A percentile compares a stretch with the other conserved stretches of the same genome.
phyloP scores from a whole-genome alignment of 1,140 invertebrate genomes.

The Drosophila willistoni region DNA sequence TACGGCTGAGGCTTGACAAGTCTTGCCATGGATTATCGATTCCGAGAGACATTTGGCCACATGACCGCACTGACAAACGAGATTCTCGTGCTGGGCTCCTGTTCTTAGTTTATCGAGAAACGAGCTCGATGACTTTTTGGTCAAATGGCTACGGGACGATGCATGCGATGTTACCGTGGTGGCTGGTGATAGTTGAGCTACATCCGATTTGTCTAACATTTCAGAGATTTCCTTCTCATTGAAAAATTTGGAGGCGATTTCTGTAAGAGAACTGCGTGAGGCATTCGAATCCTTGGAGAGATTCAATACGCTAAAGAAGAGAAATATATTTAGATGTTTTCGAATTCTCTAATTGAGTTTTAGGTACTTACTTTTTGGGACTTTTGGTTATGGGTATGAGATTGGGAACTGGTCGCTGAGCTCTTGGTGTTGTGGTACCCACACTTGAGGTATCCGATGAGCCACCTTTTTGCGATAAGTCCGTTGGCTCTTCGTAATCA shows the following conservation, averaged over 20 bases:
- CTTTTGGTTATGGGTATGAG: conserved; percentile 87
- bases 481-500: conserved; percentile 85
- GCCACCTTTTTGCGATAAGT: conserved; percentile 83
- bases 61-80: conserved; percentile 90
- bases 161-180: conserved; percentile 75
- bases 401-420: conserved; percentile 87
- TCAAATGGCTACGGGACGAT: conserved; percentile 80
- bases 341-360: neutral
- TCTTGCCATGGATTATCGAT: conserved; percentile 89
- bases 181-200: conserved; percentile 80
- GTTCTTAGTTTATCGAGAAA: conserved; percentile 93
- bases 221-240: conserved; percentile 79
- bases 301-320: conserved; percentile 58
- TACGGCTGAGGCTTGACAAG: conserved; percentile 84
- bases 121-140: conserved; percentile 87
- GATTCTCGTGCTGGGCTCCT: conserved; percentile 84
- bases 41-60: conserved; percentile 93
- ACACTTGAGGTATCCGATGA: conserved; percentile 83
- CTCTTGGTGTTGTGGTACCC: conserved; percentile 78
- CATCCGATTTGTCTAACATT: conserved; percentile 78
- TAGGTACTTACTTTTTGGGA: conserved; percentile 64
- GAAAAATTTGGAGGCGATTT: conserved; percentile 79
- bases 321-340: neutral
- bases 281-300: conserved; percentile 72
- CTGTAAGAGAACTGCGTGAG: conserved; percentile 71